Base-by-base conservation (phyloP, 2,888 invertebrate genomes). In the Stenodera caucasica region DNA sequence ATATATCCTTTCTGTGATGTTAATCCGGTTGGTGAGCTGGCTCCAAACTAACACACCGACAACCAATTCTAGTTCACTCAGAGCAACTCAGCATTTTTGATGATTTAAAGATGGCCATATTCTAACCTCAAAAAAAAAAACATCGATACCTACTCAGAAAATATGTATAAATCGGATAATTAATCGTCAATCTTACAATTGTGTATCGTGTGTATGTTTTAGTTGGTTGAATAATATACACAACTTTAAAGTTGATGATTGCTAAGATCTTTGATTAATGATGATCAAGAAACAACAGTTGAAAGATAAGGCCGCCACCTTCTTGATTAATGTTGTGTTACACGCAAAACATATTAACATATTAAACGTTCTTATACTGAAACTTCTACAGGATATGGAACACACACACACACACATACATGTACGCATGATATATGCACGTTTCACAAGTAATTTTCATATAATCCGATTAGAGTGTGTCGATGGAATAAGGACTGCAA, bases 1-100 rank as follows among this genome's bases (percentile, higher is more conserved):
- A 77, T 77, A 78, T 77, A 77, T 77, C 75, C 77, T 75, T 73
- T 73, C 74, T 71, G 75, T 71, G 77, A 77, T 78, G 77, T 77
- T 78, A 78, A 77, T 78, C 77, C 76, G 70, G 74, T 72, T 67
- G 67, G 72, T 65, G 67, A 72, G 76, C 67, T 63, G 57, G 61
- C 62, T 57, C 52, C 53, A 61, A 33, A 57, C 50, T n/a, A 35
- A n/a, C 40, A 18, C 23, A 23, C 30, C 30, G 55, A 55, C 61
- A 69, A 63, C 63, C 66, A 63, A 63, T 64, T 58, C 67, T 58
- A 66, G 66, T 67, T n/a, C n/a, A n/a, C 58, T 58, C 58, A 40
- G 57, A 57, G 65, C 71, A 65, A 72, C 75, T 78, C 78, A 78
- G 78, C 78, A 72, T 75, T 78, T 78, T 75, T 74, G 75, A 77